Percentiles rank a stretch among this genome's conserved stretches.
Evolutionary conservation across 53 echinoderm and acorn worm genomes (phyloP).

Genomic region (Patiria pectinifera): DNA sequence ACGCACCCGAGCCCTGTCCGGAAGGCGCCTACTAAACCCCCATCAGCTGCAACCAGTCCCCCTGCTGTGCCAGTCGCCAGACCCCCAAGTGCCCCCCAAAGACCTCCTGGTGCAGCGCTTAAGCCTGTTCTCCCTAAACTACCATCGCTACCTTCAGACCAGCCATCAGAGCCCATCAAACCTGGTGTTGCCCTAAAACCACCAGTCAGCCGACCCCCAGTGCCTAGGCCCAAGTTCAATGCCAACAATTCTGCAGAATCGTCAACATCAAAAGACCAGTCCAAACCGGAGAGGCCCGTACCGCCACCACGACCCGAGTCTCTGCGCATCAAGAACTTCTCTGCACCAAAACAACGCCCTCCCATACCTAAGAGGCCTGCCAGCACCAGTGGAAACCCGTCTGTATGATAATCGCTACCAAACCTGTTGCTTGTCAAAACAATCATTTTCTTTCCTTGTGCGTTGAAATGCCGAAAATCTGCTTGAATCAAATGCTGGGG

Average conservation of each 20-base stretch:
- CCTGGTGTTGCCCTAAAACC: constrained; percentile 38
- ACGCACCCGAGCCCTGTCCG: constrained; percentile 25
- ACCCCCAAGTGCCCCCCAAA: constrained; percentile 20
- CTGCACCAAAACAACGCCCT: constrained; percentile 29
- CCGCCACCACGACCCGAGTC: constrained; percentile 52
- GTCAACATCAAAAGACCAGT: not conserved
- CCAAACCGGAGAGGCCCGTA: constrained; percentile 39
- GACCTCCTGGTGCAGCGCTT: constrained; percentile 28
- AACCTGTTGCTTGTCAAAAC: not conserved
- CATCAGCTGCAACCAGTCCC: not conserved
- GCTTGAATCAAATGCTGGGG: not conserved
- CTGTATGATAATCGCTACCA: constrained; percentile 28
- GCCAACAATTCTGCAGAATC: constrained; percentile 61
- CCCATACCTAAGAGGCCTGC: constrained; percentile 47
- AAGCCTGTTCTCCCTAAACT: constrained; percentile 27
- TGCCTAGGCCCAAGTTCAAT: constrained; percentile 59
- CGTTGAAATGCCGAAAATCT: not conserved
- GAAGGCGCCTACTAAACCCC: constrained; percentile 39
- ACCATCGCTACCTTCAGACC: constrained; percentile 1
- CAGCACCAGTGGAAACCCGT: constrained; percentile 50
- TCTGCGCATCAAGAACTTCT: constrained; percentile 40
- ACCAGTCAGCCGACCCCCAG: constrained; percentile 30
- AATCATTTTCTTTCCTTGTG: not conserved
- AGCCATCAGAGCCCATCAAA: not conserved
- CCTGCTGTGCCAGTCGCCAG: not conserved